These are phyloP conservation scores for Cavia aperea DNA, from an alignment of 2,113 vertebrate genomes.

Conservation along the genomic window DNA sequence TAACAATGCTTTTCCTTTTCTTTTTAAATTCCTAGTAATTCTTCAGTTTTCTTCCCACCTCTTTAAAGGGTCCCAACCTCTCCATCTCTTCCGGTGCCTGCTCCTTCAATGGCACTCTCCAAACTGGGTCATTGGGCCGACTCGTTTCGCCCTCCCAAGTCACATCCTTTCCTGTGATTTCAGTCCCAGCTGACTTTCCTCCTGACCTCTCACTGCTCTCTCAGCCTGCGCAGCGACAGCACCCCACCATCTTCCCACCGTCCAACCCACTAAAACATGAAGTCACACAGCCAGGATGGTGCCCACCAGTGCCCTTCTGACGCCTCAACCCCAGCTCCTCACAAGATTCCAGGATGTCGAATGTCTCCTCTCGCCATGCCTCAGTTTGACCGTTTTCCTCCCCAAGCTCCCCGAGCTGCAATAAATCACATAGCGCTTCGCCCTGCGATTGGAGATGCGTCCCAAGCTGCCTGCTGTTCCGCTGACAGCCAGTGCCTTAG, in stretches of 20 bases:
- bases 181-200: background rate
- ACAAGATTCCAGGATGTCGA: background rate
- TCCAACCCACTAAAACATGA: background rate
- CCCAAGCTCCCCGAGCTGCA: background rate
- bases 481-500: background rate
- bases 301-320: background rate
- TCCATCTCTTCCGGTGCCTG: background rate
- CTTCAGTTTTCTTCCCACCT: background rate
- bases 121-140: background rate
- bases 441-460: background rate
- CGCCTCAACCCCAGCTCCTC: background rate
- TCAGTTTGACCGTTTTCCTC: background rate
- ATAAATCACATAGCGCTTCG: background rate
- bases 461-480: background rate
- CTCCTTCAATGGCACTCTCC: background rate
- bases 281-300: background rate
- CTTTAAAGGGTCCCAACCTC: background rate
- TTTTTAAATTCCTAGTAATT: background rate
- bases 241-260: background rate
- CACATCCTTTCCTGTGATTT: background rate
- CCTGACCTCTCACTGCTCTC: background rate
- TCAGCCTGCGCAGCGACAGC: background rate
- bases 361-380: background rate
- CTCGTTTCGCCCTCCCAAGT: background rate
- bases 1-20: background rate